Base-by-base conservation (phyloP, 2,888 invertebrate species). In the Polyommatus icarus region DNA sequence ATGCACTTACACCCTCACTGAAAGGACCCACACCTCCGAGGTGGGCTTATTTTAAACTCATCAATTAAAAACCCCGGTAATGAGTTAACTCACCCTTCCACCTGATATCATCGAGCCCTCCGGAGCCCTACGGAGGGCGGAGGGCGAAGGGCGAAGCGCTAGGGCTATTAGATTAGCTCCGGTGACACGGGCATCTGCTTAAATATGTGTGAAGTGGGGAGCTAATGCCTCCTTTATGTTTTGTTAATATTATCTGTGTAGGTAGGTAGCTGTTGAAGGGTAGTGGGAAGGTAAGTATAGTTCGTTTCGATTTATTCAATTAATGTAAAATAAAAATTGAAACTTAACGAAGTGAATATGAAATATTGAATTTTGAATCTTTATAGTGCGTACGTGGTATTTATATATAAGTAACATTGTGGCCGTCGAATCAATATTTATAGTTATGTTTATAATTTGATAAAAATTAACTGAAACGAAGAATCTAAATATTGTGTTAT, bases 81-180 rank as follows among this genome's bases (percentile, higher is more conserved):
- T 67, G 67, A 67, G 67, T 67, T 57, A 57, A 61, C 54, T 12
- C 32, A 54, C 77, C 77, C 73, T 73, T 24, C 24, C 77, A 77
- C 77, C 77, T 77, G 77, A 77, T 77, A 46, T 72, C 77, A 50
- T 57, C 46, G 36, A 54, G 57, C 77, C 72, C 72, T 77, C 71
- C 76, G 67, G 50, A 67, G 50, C 77, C 67, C 67, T 75, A 20
- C 79, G 76, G 81, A 82, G 82, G 79, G 80, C 75, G 73, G 80
- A 82, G 82, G 79, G 80, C 75, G 73, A 79, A 81, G 84, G 84
- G 83, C 83, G 80, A 78, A 77, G 80, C 76, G 77, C 78, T 46
- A 57, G 29, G 29, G 81, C 83, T 82, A 86, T 86, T 84, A 82
- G 82, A 85, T 87, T 84, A 85, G 80, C 78, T 71, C 80, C 79